Percentiles rank a stretch among this genome's conserved stretches.
Evolutionary conservation across 1,140 invertebrate genomes (phyloP).

Genomic region (Zeugodacus cucurbitae): DNA sequence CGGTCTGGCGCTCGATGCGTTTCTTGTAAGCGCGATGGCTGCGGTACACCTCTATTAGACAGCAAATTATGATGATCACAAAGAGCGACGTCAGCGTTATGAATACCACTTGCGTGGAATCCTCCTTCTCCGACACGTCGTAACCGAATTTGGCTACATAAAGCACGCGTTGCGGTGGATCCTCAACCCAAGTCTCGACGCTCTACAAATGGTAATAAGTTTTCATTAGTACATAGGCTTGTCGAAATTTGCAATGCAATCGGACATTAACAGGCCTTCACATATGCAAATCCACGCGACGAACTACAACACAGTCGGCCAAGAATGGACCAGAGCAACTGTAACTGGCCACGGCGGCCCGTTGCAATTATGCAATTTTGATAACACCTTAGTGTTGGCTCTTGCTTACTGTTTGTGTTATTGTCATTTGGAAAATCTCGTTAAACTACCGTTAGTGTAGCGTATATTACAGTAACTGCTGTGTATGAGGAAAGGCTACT

Average conservation of each 20-base stretch:
- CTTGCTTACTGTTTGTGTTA: background rate
- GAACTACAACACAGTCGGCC: background rate
- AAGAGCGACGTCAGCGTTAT: constrained; percentile 77
- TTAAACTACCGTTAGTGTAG: background rate
- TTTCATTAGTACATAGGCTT: background rate
- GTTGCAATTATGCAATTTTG: background rate
- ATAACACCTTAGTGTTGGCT: background rate
- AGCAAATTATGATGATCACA: constrained; percentile 73
- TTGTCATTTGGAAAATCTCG: background rate
- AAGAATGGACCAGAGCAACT: background rate
- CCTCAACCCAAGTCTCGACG: constrained; percentile 83
- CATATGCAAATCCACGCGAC: background rate
- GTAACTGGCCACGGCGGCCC: background rate
- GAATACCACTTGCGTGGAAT: constrained; percentile 80
- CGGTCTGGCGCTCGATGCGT: constrained; percentile 75
- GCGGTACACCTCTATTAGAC: constrained; percentile 74
- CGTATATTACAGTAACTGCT: background rate
- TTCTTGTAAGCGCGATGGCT: constrained; percentile 75
- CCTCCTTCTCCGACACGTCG: constrained; percentile 78
- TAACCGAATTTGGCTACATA: constrained; percentile 78
- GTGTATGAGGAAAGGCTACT: background rate
- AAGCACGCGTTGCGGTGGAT: constrained; percentile 77
- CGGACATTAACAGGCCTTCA: background rate
- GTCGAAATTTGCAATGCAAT: background rate
- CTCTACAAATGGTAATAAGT: constrained; percentile 47